Base-by-base conservation (phyloP, 2,113 vertebrate species). In the Hepsetus odoe region DNA sequence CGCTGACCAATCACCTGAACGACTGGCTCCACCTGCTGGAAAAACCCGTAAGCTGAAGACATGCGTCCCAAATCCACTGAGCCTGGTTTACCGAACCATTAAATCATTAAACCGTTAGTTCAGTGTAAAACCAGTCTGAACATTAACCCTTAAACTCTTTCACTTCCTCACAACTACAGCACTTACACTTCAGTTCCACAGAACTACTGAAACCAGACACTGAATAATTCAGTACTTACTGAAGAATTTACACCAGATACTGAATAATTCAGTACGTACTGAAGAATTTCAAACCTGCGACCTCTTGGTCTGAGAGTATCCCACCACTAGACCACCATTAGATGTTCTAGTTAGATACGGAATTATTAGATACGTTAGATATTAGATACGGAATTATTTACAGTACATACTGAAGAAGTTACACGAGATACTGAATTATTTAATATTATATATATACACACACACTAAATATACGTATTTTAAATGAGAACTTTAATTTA, bases 21-120 rank as follows among this genome's bases (percentile, higher is more conserved):
- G 91, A 96, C 80, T 98, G 96, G 96, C 94, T 99, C 62, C 94
- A 95, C 73, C 91, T 99, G 75, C 88, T 94, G 89, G 93, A 92
- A 83, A 88, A 80, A 0, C 72, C 87, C 77, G 97, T 98, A 88
- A 97, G 95, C 14, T 42, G 22, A 9, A 22, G 1, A 5, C 11
- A 1, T n/a, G 35, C n/a, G 61, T 33, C 32, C 3, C 0, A 20
- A 26, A 20, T 3, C 2, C 2, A 5, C 46, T 49, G 14, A 5
- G 4, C 18, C 0, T 42, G 16, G 16, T 49, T 55, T 24, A 18
- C 2, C 3, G 18, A n/a, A 51, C 18, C 18, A 20, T n/a, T 18
- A 51, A 13, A n/a, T n/a, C n/a, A n/a, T n/a, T n/a, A n/a, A n/a
- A n/a, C n/a, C n/a, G n/a, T n/a, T n/a, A n/a, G n/a, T n/a, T n/a